Evolutionary conservation across 37 sponge, comb jelly and placozoan genomes (phyloP).

Genomic region (Cliona cf. orientalis): DNA sequence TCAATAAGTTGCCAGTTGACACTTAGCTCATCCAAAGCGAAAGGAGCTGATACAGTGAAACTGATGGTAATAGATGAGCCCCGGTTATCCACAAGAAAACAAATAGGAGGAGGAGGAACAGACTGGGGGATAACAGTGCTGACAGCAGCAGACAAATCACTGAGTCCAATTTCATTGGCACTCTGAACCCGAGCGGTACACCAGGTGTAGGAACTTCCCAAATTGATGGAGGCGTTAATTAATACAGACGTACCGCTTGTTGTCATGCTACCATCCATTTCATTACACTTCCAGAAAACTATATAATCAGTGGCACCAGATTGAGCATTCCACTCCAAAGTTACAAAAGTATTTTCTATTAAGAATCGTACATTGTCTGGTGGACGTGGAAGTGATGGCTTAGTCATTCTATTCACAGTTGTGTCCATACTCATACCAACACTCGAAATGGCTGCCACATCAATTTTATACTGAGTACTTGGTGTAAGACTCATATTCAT

Average conservation of each 20-base stretch:
- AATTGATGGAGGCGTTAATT: not conserved
- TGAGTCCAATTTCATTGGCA: not conserved
- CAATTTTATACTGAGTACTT: slow-evolving; percentile 1
- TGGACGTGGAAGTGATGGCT: not conserved
- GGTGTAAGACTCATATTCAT: not conserved
- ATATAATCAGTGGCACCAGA: not conserved
- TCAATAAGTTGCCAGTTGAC: not conserved
- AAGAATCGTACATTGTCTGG: not conserved
- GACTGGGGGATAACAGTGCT: not conserved
- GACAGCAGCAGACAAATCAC: not conserved
- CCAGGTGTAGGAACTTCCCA: not conserved
- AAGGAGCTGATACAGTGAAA: slow-evolving; percentile 9
- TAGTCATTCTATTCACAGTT: not conserved
- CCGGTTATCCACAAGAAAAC: not conserved
- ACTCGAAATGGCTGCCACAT: not conserved
- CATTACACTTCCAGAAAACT: slow-evolving; percentile 28
- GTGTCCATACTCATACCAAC: not conserved
- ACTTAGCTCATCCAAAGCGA: not conserved
- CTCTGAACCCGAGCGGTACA: slow-evolving; percentile 12
- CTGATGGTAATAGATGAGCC: not conserved
- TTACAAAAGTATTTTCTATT: not conserved
- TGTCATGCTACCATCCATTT: not conserved
- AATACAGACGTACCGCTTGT: not conserved
- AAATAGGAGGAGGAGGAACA: slow-evolving; percentile 4
- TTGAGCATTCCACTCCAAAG: not conserved